Evolutionary conservation across 2,113 vertebrate species (phyloP), one percentile per base, ranked within the genome.

Genomic region (Cervus canadensis): DNA sequence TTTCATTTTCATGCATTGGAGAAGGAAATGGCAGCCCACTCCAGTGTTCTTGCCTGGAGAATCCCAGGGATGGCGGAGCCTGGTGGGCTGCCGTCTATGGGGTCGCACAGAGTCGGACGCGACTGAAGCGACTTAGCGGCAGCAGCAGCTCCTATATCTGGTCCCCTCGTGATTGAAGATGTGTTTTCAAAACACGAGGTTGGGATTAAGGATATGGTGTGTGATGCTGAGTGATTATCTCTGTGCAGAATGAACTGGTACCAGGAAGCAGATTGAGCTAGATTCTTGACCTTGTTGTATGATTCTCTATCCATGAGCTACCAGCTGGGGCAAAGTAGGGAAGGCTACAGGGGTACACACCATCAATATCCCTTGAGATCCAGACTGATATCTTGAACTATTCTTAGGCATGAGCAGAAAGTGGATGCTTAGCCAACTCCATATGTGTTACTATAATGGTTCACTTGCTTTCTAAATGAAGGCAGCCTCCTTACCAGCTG

Each of bases 391-490:
- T 23, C n/a, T 94, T 59, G 43, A 93, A 54, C 60, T 81, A 79
- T 93, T 91, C 71, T 82, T 28, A 52, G 33, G 57, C 64, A 60
- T 76, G 62, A 95, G n/a, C 83, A 59, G 95, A 79, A 67, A 96
- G 59, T 12, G 0, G 79, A 21, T 67, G 30, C 62, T 64, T 52
- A 86, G n/a, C 45, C 71, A 87, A 15, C 13, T 87, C 67, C 60
- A 1, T 76, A 60, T 94, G 87, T 83, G 81, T 82, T 85, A 23
- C 88, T 97, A 2, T 91, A 79, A 87, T 93, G 78, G 26, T 87
- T 95, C 45, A 52, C 92, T 98, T 82, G 54, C 45, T 94, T 96
- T 92, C 76, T 91, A 88, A 96, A 90, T 92, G 82, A 93, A 95
- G 40, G 25, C 19, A 94, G 43, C 86, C 60, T 95, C 50, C 71